A percentile compares a stretch with the other conserved stretches of the same genome.
These are phyloP conservation scores for Bombus picipes DNA, from an alignment of 1,140 invertebrate species.

Conservation along the genomic window DNA sequence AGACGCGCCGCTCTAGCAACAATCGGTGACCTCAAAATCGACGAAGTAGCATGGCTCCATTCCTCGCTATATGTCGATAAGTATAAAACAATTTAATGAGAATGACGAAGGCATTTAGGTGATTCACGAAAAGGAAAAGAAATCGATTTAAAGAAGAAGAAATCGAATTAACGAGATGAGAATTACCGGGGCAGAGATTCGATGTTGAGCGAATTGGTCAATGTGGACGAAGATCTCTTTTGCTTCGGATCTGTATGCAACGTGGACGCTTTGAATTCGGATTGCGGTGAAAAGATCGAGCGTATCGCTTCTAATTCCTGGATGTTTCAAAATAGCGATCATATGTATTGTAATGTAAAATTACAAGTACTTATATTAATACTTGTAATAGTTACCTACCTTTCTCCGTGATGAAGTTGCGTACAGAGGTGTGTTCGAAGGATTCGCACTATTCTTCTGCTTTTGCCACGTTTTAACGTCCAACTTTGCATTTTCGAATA, in stretches of 20 bases:
- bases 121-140: neutral
- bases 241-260: too few species aligned
- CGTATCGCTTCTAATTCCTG: conserved; percentile 16
- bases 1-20: conserved; percentile 24
- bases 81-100: neutral
- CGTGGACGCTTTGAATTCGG: neutral
- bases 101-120: neutral
- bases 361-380: neutral
- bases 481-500: neutral
- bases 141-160: neutral
- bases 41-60: neutral
- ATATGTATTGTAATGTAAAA: neutral
- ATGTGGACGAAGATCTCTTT: neutral
- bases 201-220: neutral
- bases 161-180: neutral
- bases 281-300: neutral
- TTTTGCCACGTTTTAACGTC: neutral
- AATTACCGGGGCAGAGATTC: conserved; percentile 5
- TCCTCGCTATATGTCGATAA: neutral
- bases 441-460: neutral
- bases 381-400: neutral
- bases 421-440: too few species aligned
- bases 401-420: neutral
- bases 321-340: neutral
- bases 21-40: conserved; percentile 28